A percentile compares a stretch with the other conserved stretches of the same genome.
phyloP scores from a whole-genome alignment of 2,888 invertebrate genomes.

The Torymus texanus region DNA sequence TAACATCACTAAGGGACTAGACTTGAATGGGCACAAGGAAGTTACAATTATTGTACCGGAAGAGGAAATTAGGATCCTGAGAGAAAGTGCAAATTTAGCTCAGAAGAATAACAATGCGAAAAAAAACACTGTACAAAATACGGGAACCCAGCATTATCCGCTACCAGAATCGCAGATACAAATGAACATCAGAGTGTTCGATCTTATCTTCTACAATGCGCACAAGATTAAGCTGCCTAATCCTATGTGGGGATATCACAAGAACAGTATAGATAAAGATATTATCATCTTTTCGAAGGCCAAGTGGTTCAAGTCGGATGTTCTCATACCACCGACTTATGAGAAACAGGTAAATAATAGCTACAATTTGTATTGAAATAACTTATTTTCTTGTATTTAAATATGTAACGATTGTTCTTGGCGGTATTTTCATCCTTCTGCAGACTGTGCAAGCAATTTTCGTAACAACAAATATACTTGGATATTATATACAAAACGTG shows the following conservation, averaged over 20 bases:
- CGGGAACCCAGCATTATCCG: conserved; percentile 23
- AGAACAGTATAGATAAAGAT: conserved; percentile 44
- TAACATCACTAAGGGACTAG: background rate
- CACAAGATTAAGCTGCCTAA: conserved; percentile 50
- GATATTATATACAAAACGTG: too few relatives aligned
- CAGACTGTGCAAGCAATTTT: too few relatives aligned
- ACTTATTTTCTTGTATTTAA: too few relatives aligned
- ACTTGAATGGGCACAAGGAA: conserved; percentile 31
- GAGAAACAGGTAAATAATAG: conserved; percentile 45
- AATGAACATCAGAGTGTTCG: conserved; percentile 40
- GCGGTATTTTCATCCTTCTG: too few relatives aligned
- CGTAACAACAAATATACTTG: too few relatives aligned
- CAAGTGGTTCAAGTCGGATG: conserved; percentile 50
- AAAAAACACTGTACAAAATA: background rate
- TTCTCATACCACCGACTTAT: conserved; percentile 48
- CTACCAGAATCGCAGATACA: conserved; percentile 47
- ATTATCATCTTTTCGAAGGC: conserved; percentile 53
- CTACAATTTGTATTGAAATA: too few relatives aligned
- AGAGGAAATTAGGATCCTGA: conserved; percentile 39
- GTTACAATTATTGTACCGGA: conserved; percentile 44
- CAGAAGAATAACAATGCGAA: background rate
- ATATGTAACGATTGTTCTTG: too few relatives aligned
- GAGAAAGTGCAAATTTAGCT: conserved; percentile 4
- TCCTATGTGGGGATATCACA: conserved; percentile 53
- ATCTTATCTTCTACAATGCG: conserved; percentile 49